These are phyloP conservation scores for Pycnomerus fuliginosus DNA, from an alignment of 2,888 invertebrate species.

Conservation along the genomic window DNA sequence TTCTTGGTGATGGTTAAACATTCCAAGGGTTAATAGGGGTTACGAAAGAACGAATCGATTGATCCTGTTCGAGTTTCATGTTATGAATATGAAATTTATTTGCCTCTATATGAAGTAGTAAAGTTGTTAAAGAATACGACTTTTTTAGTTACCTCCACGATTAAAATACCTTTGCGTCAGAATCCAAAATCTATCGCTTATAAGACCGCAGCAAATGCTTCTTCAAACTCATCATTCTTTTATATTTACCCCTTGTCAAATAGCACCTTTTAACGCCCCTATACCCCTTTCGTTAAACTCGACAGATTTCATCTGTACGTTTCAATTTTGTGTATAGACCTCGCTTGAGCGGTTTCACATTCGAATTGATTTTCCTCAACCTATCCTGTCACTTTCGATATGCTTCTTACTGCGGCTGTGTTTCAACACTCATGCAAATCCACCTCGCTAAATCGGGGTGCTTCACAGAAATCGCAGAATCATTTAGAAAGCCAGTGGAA, in stretches of 20 bases:
- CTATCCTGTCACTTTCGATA: no score
- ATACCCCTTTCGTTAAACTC: slow-evolving; percentile 16
- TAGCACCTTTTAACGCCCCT: slow-evolving; percentile 11
- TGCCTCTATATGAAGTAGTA: slow-evolving; percentile 1
- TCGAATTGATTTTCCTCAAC: no score
- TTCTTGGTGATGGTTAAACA: no score
- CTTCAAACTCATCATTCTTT: slow-evolving; percentile 19
- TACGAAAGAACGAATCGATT: slow-evolving; percentile 4
- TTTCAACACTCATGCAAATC: no score
- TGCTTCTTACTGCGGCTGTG: no score
- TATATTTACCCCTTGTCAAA: slow-evolving; percentile 19
- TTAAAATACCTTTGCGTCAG: slow-evolving; percentile 5
- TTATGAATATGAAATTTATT: slow-evolving; percentile 8
- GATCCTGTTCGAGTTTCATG: slow-evolving; percentile 4
- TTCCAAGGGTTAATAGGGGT: no score
- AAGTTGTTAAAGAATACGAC: slow-evolving; percentile 1
- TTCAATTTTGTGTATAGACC: slow-evolving; percentile 20
- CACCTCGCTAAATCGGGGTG: no score
- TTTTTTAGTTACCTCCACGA: no score
- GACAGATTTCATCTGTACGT: slow-evolving; percentile 15
- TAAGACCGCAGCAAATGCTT: slow-evolving; percentile 12
- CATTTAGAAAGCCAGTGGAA: no score
- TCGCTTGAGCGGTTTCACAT: no score
- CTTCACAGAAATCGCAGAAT: no score
- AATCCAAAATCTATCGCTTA: slow-evolving; percentile 12